phyloP scores from a whole-genome alignment of 2,797 vertebrate species.

The Hipposideros larvatus region DNA sequence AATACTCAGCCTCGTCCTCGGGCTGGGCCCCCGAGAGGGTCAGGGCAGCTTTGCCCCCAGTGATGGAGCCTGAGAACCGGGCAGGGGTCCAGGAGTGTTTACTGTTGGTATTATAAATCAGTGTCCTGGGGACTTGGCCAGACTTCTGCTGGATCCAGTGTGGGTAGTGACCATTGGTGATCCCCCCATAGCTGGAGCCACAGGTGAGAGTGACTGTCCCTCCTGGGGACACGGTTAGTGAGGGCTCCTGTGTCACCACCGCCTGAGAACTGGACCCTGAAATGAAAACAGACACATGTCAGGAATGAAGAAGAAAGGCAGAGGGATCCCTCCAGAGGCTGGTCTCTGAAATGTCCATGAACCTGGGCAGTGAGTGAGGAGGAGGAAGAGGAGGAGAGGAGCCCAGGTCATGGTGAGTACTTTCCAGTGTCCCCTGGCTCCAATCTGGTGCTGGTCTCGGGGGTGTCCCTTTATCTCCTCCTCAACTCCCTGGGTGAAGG shows the following conservation, averaged over 20 bases:
- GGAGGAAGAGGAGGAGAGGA: neutral
- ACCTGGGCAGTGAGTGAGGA: neutral
- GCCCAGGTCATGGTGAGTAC: neutral
- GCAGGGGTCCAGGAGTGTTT: neutral
- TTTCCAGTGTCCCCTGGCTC: too few species aligned
- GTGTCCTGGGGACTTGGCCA: neutral
- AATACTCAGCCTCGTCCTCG: neutral
- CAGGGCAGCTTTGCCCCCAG: neutral
- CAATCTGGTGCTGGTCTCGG: neutral
- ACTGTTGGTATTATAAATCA: neutral
- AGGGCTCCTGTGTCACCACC: neutral
- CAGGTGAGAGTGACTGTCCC: neutral
- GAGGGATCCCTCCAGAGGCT: neutral
- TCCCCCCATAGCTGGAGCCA: neutral
- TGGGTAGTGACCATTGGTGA: neutral
- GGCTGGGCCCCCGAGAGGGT: neutral
- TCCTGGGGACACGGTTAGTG: neutral
- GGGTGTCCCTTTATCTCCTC: neutral
- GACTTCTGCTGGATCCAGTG: neutral
- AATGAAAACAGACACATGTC: neutral
- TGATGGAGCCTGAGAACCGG: neutral
- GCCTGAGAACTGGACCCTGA: neutral
- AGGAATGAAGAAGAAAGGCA: neutral
- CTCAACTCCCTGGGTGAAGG: too few species aligned
- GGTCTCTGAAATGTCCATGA: neutral